These are phyloP conservation scores for Nebria brevicollis DNA, from an alignment of 2,888 invertebrate species.

Conservation along the genomic window DNA sequence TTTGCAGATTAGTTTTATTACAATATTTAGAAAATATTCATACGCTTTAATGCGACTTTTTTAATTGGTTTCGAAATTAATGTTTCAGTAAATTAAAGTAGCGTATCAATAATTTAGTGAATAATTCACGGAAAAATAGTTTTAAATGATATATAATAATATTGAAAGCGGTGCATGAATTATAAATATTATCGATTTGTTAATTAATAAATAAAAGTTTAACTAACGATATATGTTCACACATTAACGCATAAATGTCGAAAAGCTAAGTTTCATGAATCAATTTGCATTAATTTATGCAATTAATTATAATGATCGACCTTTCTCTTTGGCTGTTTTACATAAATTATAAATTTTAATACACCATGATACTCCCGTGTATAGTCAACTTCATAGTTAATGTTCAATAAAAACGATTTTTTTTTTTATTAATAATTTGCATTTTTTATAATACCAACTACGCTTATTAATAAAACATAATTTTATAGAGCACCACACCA, in stretches of 20 bases:
- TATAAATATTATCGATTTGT: too few relatives aligned
- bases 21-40: too few relatives aligned
- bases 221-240: constrained; percentile 36
- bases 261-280: constrained; percentile 33
- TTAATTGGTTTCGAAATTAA: too few relatives aligned
- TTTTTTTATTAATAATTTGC: background rate
- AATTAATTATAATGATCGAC: constrained; percentile 35
- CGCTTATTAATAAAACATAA: constrained; percentile 14
- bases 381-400: background rate
- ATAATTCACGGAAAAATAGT: too few relatives aligned
- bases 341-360: constrained; percentile 23
- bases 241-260: constrained; percentile 37
- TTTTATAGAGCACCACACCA: constrained; percentile 10
- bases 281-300: constrained; percentile 39
- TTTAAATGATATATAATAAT: too few relatives aligned
- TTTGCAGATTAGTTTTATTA: too few relatives aligned
- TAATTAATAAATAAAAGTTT: constrained; percentile 37
- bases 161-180: background rate
- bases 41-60: too few relatives aligned
- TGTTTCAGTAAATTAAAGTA: too few relatives aligned
- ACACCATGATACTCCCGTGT: background rate
- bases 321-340: constrained; percentile 37
- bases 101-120: too few relatives aligned
- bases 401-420: background rate
- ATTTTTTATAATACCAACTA: background rate